phyloP scores from a whole-genome alignment of 1,140 invertebrate genomes.

The Sipha flava region DNA sequence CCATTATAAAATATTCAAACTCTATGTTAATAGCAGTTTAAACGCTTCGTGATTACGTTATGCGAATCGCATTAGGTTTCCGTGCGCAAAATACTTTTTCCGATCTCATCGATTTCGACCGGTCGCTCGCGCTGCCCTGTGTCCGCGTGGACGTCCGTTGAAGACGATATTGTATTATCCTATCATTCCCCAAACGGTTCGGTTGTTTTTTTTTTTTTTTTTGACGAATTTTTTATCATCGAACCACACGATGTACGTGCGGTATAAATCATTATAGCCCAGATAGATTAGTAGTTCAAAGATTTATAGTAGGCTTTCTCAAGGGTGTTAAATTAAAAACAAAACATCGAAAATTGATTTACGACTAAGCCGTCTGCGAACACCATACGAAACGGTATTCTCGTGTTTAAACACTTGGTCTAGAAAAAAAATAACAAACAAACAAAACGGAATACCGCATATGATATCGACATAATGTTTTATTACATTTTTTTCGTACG shows the following conservation, averaged over 20 bases:
- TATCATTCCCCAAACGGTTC: neutral
- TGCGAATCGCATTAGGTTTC: neutral
- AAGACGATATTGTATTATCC: neutral
- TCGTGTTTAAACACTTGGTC: too few species aligned
- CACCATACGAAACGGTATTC: too few species aligned
- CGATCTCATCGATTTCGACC: neutral
- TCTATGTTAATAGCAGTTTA: constrained; percentile 8
- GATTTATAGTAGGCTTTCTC: neutral
- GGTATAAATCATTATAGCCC: neutral
- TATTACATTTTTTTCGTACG: too few species aligned
- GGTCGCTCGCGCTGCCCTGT: neutral
- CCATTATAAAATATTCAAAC: neutral
- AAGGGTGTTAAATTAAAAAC: neutral
- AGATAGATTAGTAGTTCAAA: neutral
- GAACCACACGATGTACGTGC: too few species aligned
- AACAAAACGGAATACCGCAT: too few species aligned
- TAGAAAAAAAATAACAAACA: too few species aligned
- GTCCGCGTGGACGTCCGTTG: too few species aligned
- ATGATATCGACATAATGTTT: too few species aligned
- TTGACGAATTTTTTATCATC: neutral
- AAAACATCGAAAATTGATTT: neutral
- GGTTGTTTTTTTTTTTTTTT: neutral
- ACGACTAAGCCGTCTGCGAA: too few species aligned
- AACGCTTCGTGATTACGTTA: constrained; percentile 11
- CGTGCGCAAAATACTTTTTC: neutral